These are phyloP conservation scores for Trachythela sp. DNA, from an alignment of 64 coral and sea anemone genomes.

Conservation along the genomic window DNA sequence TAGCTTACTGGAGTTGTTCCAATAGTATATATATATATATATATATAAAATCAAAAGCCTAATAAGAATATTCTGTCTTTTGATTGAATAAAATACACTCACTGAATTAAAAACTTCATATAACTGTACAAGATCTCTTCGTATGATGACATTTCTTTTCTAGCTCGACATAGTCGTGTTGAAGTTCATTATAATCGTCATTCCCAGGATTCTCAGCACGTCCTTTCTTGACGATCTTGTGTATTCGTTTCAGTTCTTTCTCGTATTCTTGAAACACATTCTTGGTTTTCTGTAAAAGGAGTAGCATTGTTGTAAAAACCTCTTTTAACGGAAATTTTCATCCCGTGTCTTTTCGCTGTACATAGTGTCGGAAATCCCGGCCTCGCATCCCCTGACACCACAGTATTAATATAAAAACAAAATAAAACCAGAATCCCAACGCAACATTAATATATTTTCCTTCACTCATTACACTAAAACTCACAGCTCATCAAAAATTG, in stretches of 20 bases:
- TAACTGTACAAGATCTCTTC: not conserved
- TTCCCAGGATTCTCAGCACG: not conserved
- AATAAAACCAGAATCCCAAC: not conserved
- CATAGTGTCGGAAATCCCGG: no score
- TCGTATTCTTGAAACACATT: not conserved
- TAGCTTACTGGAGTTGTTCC: no score
- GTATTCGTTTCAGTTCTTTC: not conserved
- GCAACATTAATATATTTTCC: no score
- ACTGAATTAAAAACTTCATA: not conserved
- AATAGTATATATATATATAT: no score
- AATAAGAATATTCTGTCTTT: no score
- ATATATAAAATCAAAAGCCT: no score
- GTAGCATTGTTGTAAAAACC: no score
- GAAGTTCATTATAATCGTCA: not conserved
- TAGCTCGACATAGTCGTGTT: not conserved
- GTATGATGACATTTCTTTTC: constrained; percentile 14
- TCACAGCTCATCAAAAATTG: not conserved
- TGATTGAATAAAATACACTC: no score
- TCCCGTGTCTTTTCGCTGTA: no score
- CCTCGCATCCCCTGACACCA: not conserved
- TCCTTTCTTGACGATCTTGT: not conserved
- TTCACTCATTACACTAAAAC: not conserved
- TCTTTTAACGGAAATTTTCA: no score
- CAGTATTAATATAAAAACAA: not conserved
- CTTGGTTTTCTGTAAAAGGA: not conserved